Evolutionary conservation across 2,797 vertebrate species (phyloP), one percentile per base, ranked within the genome.

Genomic region (Amblyraja radiata): DNA sequence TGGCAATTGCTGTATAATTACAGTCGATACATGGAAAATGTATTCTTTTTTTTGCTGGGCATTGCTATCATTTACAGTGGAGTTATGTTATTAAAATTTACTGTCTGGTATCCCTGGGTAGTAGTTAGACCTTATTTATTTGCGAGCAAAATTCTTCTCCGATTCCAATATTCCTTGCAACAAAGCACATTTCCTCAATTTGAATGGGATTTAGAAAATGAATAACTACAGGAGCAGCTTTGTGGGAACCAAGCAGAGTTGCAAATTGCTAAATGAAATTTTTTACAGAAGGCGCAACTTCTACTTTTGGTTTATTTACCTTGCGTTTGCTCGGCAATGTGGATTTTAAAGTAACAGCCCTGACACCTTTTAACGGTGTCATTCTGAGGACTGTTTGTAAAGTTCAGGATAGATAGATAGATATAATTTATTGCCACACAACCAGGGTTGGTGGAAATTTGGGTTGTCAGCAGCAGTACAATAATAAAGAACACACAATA

Each of bases 111-210:
- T 92, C 90, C 46, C 36, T 74, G 90, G 39, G 71, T n/a, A 46
- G 32, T n/a, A n/a, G 36, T 84, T 61, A 61, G 81, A 25, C 73
- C 76, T 73, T 76, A 92, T 74, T 90, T 92, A 73, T 76, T 92
- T 54, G 76, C 39, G n/a, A 28, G 58, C 46, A 14, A 54, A 58
- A 13, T 92, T 25, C 65, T 90, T 90, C 4, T 23, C n/a, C 39
- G 32, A 73, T 90, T 90, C 11, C 21, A 46, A 46, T 46, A 68
- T 68, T 68, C 11, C 9, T 68, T 68, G 65, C 16, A 68, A 73
- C n/a, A 76, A 71, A 76, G 54, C 58, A n/a, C n/a, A 46, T 92
- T 76, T 76, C 39, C 54, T 76, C 36, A 92, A 0, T 54, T 76
- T 9, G 13, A 76, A 54, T 74, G 36, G 21, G 73, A 23, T 76